phyloP scores from a whole-genome alignment of 1,140 invertebrate genomes.

The Zaprionus capensis region DNA sequence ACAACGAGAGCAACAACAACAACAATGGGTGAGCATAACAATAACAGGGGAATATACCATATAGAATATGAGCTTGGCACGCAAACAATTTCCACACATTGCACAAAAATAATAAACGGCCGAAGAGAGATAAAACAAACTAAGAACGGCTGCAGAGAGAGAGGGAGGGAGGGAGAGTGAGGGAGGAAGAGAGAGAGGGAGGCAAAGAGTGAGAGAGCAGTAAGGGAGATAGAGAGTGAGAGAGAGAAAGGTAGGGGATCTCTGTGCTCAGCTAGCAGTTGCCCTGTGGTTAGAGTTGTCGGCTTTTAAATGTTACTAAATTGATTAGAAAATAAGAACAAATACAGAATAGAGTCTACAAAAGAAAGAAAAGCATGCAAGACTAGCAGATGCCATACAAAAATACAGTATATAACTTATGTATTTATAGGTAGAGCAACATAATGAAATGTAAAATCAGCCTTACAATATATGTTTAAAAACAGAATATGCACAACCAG shows the following conservation, averaged over 20 bases:
- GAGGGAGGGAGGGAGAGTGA: background rate
- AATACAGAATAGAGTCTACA: background rate
- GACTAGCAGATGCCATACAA: background rate
- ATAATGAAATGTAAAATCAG: background rate
- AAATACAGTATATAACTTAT: background rate
- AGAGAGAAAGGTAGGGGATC: background rate
- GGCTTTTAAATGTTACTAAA: background rate
- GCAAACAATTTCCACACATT: conserved; percentile 80
- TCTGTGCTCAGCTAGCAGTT: background rate
- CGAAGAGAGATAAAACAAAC: conserved; percentile 28
- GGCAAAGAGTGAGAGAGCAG: too few species aligned
- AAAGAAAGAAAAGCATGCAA: background rate
- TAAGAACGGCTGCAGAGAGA: conserved; percentile 23
- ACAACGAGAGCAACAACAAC: conserved; percentile 15
- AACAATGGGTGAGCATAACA: conserved; percentile 32
- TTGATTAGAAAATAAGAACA: conserved; percentile 3
- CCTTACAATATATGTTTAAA: too few species aligned
- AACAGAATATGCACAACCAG: too few species aligned
- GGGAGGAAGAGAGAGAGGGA: too few species aligned
- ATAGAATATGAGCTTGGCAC: conserved; percentile 51
- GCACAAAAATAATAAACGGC: conserved; percentile 74
- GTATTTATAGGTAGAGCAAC: background rate
- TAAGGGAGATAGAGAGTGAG: too few species aligned
- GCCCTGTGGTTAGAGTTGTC: background rate
- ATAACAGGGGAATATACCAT: conserved; percentile 23